Conservation (phyloP, 2,113 vertebrate genomes). For the Falcunculus frontatus region DNA sequence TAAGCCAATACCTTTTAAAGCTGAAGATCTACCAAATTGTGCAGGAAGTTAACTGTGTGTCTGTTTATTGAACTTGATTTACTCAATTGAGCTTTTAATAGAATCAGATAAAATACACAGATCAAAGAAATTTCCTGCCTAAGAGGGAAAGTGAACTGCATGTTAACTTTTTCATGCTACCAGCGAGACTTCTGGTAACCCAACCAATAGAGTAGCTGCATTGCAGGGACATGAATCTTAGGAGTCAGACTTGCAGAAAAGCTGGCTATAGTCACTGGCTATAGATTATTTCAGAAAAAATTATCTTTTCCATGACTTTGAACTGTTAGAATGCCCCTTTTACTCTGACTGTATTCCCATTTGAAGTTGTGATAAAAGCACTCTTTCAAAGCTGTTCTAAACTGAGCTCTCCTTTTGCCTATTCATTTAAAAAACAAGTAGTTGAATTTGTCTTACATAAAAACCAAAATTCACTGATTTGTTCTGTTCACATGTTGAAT, state of each 20-base stretch:
- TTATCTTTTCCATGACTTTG: neutral
- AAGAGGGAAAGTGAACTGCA: neutral
- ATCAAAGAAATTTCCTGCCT: conserved; percentile 12
- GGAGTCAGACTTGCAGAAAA: neutral
- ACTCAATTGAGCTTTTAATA: conserved; percentile 28
- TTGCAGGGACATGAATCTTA: neutral
- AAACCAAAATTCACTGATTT: neutral
- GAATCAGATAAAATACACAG: neutral
- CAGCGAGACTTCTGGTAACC: neutral
- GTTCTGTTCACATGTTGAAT: neutral
- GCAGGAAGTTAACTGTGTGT: neutral
- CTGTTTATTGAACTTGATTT: conserved; percentile 55
- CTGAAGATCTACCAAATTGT: neutral
- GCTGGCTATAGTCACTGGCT: neutral
- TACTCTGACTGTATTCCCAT: neutral
- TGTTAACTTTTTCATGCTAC: conserved; percentile 8
- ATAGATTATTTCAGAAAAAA: neutral
- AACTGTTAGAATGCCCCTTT: neutral
- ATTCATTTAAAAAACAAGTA: neutral
- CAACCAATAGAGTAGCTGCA: conserved; percentile 10
- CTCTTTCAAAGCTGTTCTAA: neutral
- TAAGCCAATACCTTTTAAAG: conserved; percentile 44
- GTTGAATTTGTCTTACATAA: neutral
- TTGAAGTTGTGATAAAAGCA: neutral
- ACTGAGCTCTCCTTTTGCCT: neutral